A percentile compares a stretch with the other conserved stretches of the same genome.
These are phyloP conservation scores for Merops nubicus DNA, from an alignment of 2,113 vertebrate species.

Conservation along the genomic window DNA sequence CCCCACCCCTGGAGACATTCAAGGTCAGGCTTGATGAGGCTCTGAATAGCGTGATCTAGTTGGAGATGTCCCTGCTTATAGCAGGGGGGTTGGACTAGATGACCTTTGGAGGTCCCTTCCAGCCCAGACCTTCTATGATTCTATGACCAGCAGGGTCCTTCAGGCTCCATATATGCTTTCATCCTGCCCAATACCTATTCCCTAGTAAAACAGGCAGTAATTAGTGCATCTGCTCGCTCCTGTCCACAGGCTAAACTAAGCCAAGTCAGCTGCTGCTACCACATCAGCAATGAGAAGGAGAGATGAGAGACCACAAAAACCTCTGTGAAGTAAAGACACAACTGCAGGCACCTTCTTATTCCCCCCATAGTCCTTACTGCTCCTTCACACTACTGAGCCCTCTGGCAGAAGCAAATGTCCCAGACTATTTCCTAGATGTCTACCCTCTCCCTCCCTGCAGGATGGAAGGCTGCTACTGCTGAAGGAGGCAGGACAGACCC, in stretches of 20 bases:
- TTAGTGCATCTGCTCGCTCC: background rate
- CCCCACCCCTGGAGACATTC: no score
- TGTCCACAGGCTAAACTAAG: background rate
- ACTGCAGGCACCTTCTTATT: background rate
- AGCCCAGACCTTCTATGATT: no score
- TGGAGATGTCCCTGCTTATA: no score
- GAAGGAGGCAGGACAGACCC: background rate
- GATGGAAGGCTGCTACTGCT: background rate
- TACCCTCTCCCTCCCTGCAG: background rate
- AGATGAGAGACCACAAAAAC: background rate
- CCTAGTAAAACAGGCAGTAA: background rate
- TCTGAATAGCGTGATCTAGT: no score
- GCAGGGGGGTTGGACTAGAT: no score
- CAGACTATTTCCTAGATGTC: background rate
- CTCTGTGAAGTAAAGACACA: background rate
- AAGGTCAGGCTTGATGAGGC: no score
- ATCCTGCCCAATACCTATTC: background rate
- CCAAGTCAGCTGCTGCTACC: accelerated
- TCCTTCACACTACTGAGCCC: background rate
- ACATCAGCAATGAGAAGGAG: background rate
- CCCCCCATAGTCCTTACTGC: background rate
- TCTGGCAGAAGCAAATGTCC: background rate
- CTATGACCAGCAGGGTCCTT: background rate
- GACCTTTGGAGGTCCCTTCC: no score
- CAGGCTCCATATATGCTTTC: background rate